phyloP scores from a whole-genome alignment of 2,113 vertebrate species.

The Crotophaga sulcirostris region DNA sequence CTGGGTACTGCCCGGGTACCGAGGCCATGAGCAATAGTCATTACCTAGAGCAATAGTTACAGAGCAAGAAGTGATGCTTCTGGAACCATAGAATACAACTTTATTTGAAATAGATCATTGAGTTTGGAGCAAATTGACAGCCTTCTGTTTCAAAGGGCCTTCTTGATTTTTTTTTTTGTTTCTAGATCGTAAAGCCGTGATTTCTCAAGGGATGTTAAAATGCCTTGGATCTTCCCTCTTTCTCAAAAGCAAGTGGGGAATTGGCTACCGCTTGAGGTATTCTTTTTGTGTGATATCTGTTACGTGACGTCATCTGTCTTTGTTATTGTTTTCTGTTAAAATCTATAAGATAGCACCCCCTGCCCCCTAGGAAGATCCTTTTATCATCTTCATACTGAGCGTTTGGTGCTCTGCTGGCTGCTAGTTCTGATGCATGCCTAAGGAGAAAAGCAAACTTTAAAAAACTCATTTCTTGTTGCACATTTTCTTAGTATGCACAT shows the following conservation, averaged over 20 bases:
- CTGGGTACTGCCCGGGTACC: not conserved
- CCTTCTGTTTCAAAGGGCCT: not conserved
- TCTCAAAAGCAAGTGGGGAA: slow-evolving; percentile 96
- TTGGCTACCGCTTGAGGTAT: slow-evolving; percentile 94
- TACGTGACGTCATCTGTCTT: rapidly evolving
- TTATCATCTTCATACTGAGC: rapidly evolving
- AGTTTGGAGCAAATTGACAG: rapidly evolving
- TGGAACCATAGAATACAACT: rapidly evolving
- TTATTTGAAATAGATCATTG: rapidly evolving
- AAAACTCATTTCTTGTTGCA: rapidly evolving
- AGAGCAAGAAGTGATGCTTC: not conserved
- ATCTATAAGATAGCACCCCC: rapidly evolving
- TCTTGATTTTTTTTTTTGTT: not conserved
- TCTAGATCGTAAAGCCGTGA: slow-evolving; percentile 94
- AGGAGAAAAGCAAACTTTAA: not conserved
- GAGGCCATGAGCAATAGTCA: rapidly evolving
- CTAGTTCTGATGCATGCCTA: not conserved
- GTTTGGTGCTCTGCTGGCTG: not conserved
- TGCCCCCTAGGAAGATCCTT: not conserved
- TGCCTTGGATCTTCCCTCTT: slow-evolving; percentile 96
- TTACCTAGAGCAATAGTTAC: no score
- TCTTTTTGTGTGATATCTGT: not conserved
- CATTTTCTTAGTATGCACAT: slow-evolving; percentile 85
- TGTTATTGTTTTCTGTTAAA: not conserved
- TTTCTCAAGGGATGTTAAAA: slow-evolving; percentile 93